Conservation (phyloP, 2,888 invertebrate species). For the Muscina levida region DNA sequence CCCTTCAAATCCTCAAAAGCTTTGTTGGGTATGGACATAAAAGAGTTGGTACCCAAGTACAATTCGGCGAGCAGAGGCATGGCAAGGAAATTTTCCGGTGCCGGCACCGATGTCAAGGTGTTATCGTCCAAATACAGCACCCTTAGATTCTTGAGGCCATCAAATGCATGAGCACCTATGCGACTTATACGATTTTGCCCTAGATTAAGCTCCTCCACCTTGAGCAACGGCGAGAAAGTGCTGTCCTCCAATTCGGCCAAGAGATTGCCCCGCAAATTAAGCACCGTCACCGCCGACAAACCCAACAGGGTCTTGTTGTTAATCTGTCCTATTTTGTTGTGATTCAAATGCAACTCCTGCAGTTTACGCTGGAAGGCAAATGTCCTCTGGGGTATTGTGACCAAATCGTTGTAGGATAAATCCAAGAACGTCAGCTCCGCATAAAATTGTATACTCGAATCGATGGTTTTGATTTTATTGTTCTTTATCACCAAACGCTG, state of each 20-base stretch:
- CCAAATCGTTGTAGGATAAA: conserved; percentile 90
- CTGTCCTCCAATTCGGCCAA: conserved; percentile 88
- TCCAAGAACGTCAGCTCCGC: conserved; percentile 92
- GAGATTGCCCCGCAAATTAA: conserved; percentile 90
- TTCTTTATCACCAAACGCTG: conserved; percentile 90
- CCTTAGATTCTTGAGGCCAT: conserved; percentile 87
- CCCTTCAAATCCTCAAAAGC: conserved; percentile 89
- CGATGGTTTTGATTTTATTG: conserved; percentile 93
- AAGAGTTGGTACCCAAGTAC: conserved; percentile 91
- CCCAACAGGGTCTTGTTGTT: conserved; percentile 90
- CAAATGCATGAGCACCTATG: conserved; percentile 89
- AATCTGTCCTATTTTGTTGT: conserved; percentile 91
- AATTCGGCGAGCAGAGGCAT: conserved; percentile 90
- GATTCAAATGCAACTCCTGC: conserved; percentile 90
- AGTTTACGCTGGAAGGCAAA: conserved; percentile 90
- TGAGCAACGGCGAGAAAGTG: conserved; percentile 87
- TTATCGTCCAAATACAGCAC: conserved; percentile 92
- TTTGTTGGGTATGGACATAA: conserved; percentile 87
- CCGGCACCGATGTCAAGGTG: conserved; percentile 88
- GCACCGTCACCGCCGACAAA: conserved; percentile 87
- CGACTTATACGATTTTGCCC: conserved; percentile 91
- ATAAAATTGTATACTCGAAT: conserved; percentile 94
- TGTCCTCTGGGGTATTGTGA: conserved; percentile 89
- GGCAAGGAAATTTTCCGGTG: conserved; percentile 84
- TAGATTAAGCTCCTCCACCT: conserved; percentile 91